Evolutionary conservation across 2,113 vertebrate genomes (phyloP).

Genomic region (Nestor notabilis): DNA sequence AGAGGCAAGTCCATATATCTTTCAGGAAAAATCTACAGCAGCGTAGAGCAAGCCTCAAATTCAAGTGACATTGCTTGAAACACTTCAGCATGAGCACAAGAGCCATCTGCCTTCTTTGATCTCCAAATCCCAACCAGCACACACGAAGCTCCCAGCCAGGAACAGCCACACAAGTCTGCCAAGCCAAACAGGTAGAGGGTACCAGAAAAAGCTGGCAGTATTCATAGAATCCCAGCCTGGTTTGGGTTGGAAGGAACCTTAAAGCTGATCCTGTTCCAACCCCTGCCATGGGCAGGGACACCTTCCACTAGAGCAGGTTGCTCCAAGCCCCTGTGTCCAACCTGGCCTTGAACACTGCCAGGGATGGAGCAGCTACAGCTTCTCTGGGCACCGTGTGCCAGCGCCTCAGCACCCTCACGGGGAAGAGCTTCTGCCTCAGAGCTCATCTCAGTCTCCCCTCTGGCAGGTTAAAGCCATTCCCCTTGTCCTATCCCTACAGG

Average conservation of each 20-base stretch:
- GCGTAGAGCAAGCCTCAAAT: neutral
- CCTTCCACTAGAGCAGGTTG: neutral
- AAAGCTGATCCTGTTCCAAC: neutral
- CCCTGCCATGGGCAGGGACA: neutral
- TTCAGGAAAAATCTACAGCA: neutral
- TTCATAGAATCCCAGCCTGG: neutral
- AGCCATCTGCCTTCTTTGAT: slow-evolving; percentile 22
- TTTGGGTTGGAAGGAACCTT: neutral
- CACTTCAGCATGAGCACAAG: neutral
- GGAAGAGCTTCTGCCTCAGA: no score
- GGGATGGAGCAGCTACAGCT: neutral
- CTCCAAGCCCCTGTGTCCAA: neutral
- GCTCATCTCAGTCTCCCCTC: no score
- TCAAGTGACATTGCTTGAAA: slow-evolving; percentile 29
- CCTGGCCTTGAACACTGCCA: neutral
- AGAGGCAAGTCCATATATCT: neutral
- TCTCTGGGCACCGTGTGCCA: no score
- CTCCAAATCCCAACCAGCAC: neutral
- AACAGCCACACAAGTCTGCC: neutral
- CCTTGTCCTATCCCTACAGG: no score
- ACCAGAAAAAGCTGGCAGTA: neutral
- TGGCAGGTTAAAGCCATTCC: no score
- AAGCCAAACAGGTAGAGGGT: neutral
- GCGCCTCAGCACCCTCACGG: no score
- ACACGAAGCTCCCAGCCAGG: neutral